Percentiles rank a stretch among this genome's conserved stretches.
phyloP scores from a whole-genome alignment of 2,888 invertebrate genomes.

The Helleia helle region DNA sequence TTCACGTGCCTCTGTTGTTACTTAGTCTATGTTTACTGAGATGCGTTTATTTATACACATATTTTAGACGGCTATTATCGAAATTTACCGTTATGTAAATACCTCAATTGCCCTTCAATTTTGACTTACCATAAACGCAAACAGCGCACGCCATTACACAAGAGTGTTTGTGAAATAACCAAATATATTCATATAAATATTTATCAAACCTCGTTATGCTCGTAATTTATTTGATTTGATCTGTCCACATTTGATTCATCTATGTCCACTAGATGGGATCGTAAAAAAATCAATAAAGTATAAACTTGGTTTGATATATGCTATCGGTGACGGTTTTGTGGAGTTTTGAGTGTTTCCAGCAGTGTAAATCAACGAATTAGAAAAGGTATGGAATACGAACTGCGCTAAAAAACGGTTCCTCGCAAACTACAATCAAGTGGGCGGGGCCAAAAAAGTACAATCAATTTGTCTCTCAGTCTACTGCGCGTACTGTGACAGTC shows the following conservation, averaged over 20 bases:
- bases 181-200: constrained; percentile 52
- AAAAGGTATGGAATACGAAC: too few relatives aligned
- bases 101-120: constrained; percentile 38
- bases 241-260: constrained; percentile 51
- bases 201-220: constrained; percentile 58
- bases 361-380: too few relatives aligned
- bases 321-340: too few relatives aligned
- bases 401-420: too few relatives aligned
- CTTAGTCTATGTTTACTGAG: constrained; percentile 27
- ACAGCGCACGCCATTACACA: constrained; percentile 61
- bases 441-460: too few relatives aligned
- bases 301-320: too few relatives aligned
- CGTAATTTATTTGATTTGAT: constrained; percentile 59
- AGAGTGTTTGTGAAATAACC: constrained; percentile 65
- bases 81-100: constrained; percentile 50
- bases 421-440: too few relatives aligned
- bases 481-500: too few relatives aligned
- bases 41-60: constrained; percentile 40
- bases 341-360: too few relatives aligned
- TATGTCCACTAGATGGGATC: constrained; percentile 6
- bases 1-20: too few relatives aligned
- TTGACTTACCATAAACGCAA: constrained; percentile 49
- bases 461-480: too few relatives aligned
- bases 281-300: too few relatives aligned
- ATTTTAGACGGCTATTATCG: constrained; percentile 44